Evolutionary conservation across 2,113 vertebrate species (phyloP).

Genomic region (Merops nubicus): DNA sequence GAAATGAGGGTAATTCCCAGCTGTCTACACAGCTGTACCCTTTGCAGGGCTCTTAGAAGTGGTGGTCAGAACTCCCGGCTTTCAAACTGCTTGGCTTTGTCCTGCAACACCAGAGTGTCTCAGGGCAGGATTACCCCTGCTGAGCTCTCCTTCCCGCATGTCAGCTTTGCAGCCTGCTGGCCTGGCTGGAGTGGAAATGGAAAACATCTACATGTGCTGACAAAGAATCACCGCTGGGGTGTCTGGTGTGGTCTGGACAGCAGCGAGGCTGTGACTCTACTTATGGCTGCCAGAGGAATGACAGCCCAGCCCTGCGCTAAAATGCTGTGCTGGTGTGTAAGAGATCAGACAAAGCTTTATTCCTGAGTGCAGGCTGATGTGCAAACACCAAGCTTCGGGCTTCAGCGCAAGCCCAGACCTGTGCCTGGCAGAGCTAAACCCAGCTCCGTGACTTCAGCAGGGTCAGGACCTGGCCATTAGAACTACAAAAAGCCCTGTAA

Average conservation of each 20-base stretch:
- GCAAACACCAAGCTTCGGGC: neutral
- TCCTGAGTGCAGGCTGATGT: neutral
- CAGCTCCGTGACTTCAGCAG: neutral
- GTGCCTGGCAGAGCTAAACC: neutral
- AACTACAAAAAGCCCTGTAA: neutral
- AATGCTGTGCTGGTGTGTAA: neutral
- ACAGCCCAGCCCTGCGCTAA: neutral
- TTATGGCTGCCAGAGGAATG: neutral
- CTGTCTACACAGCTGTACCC: neutral
- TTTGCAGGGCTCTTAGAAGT: neutral
- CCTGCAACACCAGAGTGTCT: neutral
- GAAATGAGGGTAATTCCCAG: neutral
- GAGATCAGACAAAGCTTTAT: neutral
- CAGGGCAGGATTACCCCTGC: neutral
- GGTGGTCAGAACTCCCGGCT: neutral
- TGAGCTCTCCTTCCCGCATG: neutral
- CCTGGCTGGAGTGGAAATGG: neutral
- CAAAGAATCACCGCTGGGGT: neutral
- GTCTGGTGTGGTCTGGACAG: neutral
- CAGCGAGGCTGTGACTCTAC: neutral
- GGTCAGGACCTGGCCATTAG: neutral
- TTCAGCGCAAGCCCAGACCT: neutral
- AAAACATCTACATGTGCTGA: fast-evolving
- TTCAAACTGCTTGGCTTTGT: neutral
- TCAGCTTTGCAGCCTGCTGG: neutral